Evolutionary conservation across 30 jellyfish, hydroid and myxozoan genomes (phyloP), one percentile per base, ranked within the genome.

Genomic region (Chrysaora quinquecirrha): DNA sequence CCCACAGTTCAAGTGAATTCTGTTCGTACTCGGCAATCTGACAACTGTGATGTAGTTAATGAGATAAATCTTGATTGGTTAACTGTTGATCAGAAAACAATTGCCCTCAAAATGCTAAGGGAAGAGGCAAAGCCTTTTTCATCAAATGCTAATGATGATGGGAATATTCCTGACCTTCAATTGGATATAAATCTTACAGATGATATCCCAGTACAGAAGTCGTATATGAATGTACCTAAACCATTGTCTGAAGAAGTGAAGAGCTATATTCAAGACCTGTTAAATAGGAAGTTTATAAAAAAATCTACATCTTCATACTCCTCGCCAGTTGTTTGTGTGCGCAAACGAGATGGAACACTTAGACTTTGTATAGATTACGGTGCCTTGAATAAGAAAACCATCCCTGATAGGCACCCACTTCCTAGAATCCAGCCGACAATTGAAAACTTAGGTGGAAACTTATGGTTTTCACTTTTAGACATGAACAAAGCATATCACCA

Each of bases 391-490:
- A 35, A 43, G n/a, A 56, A 61, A 61, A 76, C 88, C 23, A 76
- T 61, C 22, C 83, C 88, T 54, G 88, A 76, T 30, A 16, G 88
- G 6, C 82, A 54, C 23, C 88, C 85, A 10, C 48, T 76, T 19
- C 88, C 82, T 61, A 58, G 88, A 29, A 76, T 76, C 27, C 65
- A 76, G 29, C 64, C 21, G 58, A 38, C 56, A 28, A 35, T 78
- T 34, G 90, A 78, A 20, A 63, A 78, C 34, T 65, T 78, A 27
- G 85, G 73, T 28, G 90, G 90, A 33, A 78, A 64, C 25, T 22
- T 23, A 16, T 79, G 75, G 56, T 64, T 65, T 65, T 30, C 62
- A 1, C 1, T 38, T 32, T 35, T 64, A 2, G 90, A 63, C 1
- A 35, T 34, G 47, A 64, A 38, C 21, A 79, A 66, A 35, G 90